Percentiles rank a stretch among this genome's conserved stretches.
Evolutionary conservation across 2,888 invertebrate species (phyloP).

Genomic region (Synanthedon formicaeformis): DNA sequence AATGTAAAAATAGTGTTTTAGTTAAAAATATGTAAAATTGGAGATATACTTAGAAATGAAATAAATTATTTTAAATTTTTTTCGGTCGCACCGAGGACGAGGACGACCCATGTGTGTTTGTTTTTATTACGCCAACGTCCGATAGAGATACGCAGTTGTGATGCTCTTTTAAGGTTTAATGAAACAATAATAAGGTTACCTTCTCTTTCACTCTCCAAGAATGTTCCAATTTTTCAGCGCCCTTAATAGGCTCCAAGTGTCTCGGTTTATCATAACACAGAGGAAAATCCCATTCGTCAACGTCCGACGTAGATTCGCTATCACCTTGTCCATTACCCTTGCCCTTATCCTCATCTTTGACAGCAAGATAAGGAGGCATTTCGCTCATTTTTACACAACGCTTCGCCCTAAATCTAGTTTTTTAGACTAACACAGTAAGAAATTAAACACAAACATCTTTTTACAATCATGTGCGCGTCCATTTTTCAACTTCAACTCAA

Average conservation of each 20-base stretch:
- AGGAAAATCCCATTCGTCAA: slow-evolving; percentile 77
- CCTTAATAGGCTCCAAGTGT: slow-evolving; percentile 57
- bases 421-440: slow-evolving; percentile 30
- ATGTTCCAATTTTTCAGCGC: slow-evolving; percentile 77
- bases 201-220: slow-evolving; percentile 95
- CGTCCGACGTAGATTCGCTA: slow-evolving; percentile 51
- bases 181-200: slow-evolving; percentile 52
- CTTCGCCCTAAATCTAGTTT: slow-evolving; percentile 27
- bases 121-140: slow-evolving; percentile 29
- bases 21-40: no score
- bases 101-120: slow-evolving; percentile 50
- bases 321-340: slow-evolving; percentile 51
- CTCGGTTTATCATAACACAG: slow-evolving; percentile 80
- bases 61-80: no score
- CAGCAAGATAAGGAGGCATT: slow-evolving; percentile 64
- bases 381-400: slow-evolving; percentile 62
- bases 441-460: slow-evolving; percentile 45
- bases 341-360: slow-evolving; percentile 58
- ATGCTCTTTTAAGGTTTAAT: slow-evolving; percentile 3
- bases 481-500: slow-evolving; percentile 32
- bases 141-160: slow-evolving; percentile 27
- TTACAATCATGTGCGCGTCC: slow-evolving; percentile 61
- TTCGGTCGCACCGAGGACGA: neutral
- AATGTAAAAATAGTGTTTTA: no score
- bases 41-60: no score